Evolutionary conservation across 2,888 invertebrate species (phyloP).

Genomic region (Dicranocentrus wangi): DNA sequence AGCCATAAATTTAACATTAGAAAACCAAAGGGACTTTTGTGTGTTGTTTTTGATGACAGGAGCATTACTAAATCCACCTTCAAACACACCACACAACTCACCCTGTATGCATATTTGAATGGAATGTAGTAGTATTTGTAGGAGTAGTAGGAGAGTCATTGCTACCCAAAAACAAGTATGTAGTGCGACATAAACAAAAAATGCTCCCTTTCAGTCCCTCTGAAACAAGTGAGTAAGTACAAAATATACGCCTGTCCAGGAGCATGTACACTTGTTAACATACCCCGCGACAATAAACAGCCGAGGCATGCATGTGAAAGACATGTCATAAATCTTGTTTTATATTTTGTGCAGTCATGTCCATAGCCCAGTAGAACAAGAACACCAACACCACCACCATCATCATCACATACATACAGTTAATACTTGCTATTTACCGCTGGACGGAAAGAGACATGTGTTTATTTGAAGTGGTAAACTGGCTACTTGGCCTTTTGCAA

Average conservation of each 20-base stretch:
- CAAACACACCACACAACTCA: no score
- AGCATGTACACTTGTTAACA: no score
- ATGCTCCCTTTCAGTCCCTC: no score
- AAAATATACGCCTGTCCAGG: no score
- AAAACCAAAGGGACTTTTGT: conserved; percentile 30
- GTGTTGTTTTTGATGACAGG: conserved; percentile 33
- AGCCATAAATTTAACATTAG: conserved; percentile 50
- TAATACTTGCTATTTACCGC: neutral
- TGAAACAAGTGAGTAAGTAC: no score
- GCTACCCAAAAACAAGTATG: no score
- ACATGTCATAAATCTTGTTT: conserved; percentile 54
- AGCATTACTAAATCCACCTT: conserved; percentile 30
- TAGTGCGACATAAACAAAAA: no score
- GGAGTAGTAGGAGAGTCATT: no score
- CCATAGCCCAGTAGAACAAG: neutral
- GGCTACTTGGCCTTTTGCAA: conserved; percentile 17
- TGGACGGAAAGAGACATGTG: conserved; percentile 30
- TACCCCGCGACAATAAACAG: no score
- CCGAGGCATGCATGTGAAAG: conserved; percentile 24
- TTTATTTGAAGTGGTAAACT: conserved; percentile 50
- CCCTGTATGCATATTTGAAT: no score
- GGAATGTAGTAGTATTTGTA: no score
- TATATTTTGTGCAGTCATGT: conserved; percentile 31
- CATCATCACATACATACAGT: conserved; percentile 9
- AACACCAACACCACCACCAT: conserved; percentile 14